These are phyloP conservation scores for Phyllostomus discolor DNA, from an alignment of 2,113 vertebrate genomes.

Conservation along the genomic window DNA sequence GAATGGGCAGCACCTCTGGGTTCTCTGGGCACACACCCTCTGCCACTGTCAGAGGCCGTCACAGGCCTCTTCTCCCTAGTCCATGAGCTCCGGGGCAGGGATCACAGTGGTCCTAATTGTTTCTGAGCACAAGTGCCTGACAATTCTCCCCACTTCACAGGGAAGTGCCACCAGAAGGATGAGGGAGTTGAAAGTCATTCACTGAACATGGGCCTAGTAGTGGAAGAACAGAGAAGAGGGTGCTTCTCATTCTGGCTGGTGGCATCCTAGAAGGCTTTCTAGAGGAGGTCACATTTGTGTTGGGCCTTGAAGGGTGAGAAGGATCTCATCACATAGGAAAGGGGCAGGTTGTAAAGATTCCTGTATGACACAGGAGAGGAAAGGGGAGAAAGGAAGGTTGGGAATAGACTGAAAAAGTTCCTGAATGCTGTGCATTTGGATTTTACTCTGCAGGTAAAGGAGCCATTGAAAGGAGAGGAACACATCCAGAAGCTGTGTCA, in stretches of 20 bases:
- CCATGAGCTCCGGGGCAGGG: not conserved
- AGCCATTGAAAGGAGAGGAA: not conserved
- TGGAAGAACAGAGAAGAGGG: not conserved
- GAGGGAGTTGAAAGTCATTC: not conserved
- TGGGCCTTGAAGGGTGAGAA: not conserved
- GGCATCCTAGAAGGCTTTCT: not conserved
- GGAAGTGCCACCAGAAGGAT: not conserved
- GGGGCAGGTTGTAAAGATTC: not conserved
- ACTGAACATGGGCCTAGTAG: not conserved
- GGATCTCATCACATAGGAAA: not conserved
- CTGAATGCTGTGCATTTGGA: not conserved
- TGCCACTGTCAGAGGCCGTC: not conserved
- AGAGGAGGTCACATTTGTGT: not conserved
- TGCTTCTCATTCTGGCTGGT: not conserved
- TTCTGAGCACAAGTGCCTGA: not conserved
- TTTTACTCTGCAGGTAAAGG: not conserved
- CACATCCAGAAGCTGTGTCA: not conserved
- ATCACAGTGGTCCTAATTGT: not conserved
- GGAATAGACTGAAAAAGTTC: not conserved
- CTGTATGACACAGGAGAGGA: not conserved
- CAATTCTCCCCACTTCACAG: not conserved
- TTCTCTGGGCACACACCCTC: not conserved
- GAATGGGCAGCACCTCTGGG: not conserved
- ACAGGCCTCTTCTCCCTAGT: not conserved
- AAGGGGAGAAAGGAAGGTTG: not conserved